phyloP scores from a whole-genome alignment of 2,113 vertebrate species.

The Solenodon paradoxus region DNA sequence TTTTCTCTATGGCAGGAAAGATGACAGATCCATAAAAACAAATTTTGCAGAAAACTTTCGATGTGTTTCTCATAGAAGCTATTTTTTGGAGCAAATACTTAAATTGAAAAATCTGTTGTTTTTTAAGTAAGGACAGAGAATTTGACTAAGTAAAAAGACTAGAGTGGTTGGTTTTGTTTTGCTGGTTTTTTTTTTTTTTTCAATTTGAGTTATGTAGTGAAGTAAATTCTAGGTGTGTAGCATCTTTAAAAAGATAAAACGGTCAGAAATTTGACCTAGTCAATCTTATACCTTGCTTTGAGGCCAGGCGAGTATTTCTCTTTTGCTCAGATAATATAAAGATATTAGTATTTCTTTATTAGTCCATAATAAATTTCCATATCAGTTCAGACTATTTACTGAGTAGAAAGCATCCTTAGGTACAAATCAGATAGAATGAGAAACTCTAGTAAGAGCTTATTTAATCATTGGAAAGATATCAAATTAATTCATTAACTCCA shows the following conservation, averaged over 20 bases:
- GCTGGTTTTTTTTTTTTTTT: background rate
- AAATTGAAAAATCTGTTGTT: background rate
- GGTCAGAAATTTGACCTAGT: constrained; percentile 20
- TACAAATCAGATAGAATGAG: background rate
- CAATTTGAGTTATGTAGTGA: background rate
- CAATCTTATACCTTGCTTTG: background rate
- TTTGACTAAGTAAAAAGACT: constrained; percentile 24
- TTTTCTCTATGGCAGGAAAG: constrained; percentile 16
- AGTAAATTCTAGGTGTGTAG: constrained; percentile 27
- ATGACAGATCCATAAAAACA: background rate
- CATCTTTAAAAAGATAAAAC: constrained; percentile 18
- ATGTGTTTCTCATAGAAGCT: background rate
- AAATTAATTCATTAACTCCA: constrained; percentile 14
- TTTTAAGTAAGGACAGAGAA: constrained; percentile 34
- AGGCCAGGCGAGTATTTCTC: background rate
- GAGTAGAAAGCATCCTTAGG: background rate
- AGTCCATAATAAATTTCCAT: background rate
- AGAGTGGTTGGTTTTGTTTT: background rate
- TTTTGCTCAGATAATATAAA: background rate
- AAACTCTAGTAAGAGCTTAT: background rate
- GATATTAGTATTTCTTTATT: background rate
- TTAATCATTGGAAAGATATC: background rate
- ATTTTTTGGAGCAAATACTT: background rate
- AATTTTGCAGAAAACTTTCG: constrained; percentile 13
- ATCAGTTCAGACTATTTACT: background rate